A percentile compares a stretch with the other conserved stretches of the same genome.
Evolutionary conservation across 2,888 invertebrate species (phyloP).

Genomic region (Diabrotica balteata): DNA sequence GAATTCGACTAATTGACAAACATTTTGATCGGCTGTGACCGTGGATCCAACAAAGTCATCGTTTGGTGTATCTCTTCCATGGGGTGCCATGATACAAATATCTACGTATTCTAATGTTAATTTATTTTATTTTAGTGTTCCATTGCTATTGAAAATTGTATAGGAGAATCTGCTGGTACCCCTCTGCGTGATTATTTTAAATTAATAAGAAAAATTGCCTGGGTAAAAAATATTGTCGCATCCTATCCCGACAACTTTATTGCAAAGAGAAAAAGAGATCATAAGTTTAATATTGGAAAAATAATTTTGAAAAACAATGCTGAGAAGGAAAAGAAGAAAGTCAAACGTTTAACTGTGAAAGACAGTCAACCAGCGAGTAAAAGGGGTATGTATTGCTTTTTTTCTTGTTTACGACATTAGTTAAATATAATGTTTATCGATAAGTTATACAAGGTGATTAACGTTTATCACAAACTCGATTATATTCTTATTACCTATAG

Average conservation of each 20-base stretch:
- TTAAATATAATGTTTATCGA: no score
- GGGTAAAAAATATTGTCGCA: conserved; percentile 52
- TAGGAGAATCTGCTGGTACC: conserved; percentile 56
- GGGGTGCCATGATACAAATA: neutral
- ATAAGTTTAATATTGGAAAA: conserved; percentile 8
- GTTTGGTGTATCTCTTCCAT: no score
- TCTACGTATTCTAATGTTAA: neutral
- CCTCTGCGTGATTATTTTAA: conserved; percentile 57
- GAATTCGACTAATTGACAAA: no score
- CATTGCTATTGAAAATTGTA: conserved; percentile 55
- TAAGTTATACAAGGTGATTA: no score
- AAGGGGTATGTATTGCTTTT: no score
- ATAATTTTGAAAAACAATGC: neutral
- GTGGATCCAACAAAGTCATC: no score
- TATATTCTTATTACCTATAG: no score
- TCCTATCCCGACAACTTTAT: conserved; percentile 50
- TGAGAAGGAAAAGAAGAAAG: neutral
- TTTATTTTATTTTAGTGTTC: conserved; percentile 1
- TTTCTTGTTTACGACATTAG: no score
- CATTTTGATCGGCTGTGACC: no score
- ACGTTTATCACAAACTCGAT: no score
- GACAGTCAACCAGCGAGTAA: no score
- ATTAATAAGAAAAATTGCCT: conserved; percentile 57
- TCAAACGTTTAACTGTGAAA: no score
- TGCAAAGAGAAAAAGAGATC: conserved; percentile 19